Base-by-base conservation (phyloP, 2,888 invertebrate species). In the Pristionchus mayeri region DNA sequence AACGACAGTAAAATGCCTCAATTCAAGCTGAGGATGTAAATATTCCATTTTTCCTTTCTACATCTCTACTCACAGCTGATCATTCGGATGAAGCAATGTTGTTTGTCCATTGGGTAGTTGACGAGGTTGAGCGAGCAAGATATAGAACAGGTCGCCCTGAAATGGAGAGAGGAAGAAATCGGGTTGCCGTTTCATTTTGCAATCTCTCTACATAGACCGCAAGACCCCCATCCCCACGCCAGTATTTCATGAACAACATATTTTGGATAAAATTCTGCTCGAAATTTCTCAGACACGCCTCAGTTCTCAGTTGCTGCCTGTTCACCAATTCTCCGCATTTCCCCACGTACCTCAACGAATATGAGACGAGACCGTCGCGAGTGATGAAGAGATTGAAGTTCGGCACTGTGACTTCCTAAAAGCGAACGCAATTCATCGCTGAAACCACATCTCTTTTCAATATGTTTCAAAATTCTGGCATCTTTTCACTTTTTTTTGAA, bases 21-120 rank as follows among this genome's bases (percentile, higher is more conserved):
- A 52, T 13, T 52, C 3, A 52, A 52, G 52, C 3, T 21, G 3
- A 18, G 21, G 52, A 40, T 54, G 54, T n/a, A n/a, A n/a, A n/a
- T n/a, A n/a, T n/a, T n/a, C n/a, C n/a, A n/a, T n/a, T n/a, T n/a
- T n/a, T n/a, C n/a, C n/a, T n/a, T n/a, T n/a, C n/a, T n/a, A n/a
- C n/a, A n/a, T n/a, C n/a, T n/a, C n/a, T n/a, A 85, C 88, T 88
- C 84, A 91, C 91, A 92, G 80, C 89, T 89, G 50, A 91, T 79
- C 40, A 90, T 88, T 57, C 91, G 86, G 63, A 92, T 92, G 4
- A 87, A 86, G 78, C 92, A 92, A 30, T 88, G 75, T 85, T 92
- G 92, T 13, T 87, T 87, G 81, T 92, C 92, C 92, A 92, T 92
- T 18, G 92, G 92, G 76, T 92, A 92, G 83, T 82, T 82, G 27